Conservation (phyloP, 1,140 invertebrate species). For the Theocolax elegans region DNA sequence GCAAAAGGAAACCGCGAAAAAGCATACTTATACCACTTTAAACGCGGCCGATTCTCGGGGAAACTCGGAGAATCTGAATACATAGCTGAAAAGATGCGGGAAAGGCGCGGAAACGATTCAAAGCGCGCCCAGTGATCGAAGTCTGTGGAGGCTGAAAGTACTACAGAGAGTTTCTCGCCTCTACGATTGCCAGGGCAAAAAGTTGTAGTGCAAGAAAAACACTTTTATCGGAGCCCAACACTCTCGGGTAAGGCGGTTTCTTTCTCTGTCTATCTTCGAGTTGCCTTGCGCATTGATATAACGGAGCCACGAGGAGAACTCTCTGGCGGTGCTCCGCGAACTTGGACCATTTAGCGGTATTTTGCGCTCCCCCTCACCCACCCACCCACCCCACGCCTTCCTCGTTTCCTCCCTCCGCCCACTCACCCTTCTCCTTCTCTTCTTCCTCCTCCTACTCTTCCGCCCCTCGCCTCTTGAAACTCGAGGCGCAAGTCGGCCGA, state of each 20-base stretch:
- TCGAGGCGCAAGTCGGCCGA: background rate
- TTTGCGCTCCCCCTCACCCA: conserved; percentile 38
- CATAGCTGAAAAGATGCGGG: conserved; percentile 7
- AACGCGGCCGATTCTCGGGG: background rate
- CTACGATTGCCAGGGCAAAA: too few species aligned
- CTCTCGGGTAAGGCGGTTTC: conserved; percentile 41
- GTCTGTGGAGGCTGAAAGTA: too few species aligned
- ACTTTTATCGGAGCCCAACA: conserved; percentile 61
- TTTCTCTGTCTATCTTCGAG: conserved; percentile 1
- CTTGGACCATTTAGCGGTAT: conserved; percentile 57
- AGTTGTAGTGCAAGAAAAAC: conserved; percentile 56
- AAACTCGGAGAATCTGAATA: conserved; percentile 34
- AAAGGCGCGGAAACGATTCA: conserved; percentile 18
- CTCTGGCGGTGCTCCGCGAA: conserved; percentile 44
- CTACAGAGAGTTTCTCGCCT: conserved; percentile 46
- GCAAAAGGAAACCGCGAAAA: background rate
- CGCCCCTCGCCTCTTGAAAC: too few species aligned
- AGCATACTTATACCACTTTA: conserved; percentile 18
- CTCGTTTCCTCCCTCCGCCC: too few species aligned
- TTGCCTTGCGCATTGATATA: background rate
- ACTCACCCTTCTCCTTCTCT: too few species aligned
- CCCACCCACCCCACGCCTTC: too few species aligned
- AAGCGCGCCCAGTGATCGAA: conserved; percentile 25
- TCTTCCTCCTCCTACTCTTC: too few species aligned
- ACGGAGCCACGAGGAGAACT: background rate